Conservation (phyloP, 2,888 invertebrate genomes). For the Ophraella communa region DNA sequence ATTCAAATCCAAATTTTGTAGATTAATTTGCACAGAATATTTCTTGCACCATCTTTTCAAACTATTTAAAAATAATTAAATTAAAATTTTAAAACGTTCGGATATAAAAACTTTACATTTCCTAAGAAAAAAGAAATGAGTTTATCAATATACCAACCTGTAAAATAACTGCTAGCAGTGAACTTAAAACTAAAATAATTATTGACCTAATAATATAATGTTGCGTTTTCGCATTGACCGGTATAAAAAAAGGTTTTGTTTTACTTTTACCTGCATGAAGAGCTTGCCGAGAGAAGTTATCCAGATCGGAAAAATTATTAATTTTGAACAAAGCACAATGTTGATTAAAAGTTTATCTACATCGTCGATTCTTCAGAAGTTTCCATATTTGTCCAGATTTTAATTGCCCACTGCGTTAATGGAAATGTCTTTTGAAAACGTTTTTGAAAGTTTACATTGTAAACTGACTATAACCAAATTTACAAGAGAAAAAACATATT, state of each 20-base stretch:
- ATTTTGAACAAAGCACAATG: constrained; percentile 13
- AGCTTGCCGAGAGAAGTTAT: background rate
- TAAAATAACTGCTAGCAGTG: background rate
- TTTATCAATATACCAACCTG: background rate
- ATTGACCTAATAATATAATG: background rate
- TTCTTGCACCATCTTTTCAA: no score
- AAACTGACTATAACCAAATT: no score
- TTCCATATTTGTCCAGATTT: constrained; percentile 5
- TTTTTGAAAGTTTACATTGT: no score
- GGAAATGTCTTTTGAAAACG: background rate
- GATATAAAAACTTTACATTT: background rate
- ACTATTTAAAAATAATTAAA: no score
- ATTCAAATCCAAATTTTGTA: no score
- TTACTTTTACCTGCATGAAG: background rate
- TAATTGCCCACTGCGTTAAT: constrained; percentile 5
- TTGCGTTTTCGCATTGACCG: background rate
- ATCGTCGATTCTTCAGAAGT: constrained; percentile 1
- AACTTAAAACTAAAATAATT: background rate
- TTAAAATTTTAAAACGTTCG: no score
- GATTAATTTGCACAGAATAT: no score
- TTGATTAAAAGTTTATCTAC: constrained; percentile 6
- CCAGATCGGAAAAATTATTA: constrained; percentile 15
- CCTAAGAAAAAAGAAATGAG: background rate
- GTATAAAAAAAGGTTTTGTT: background rate
- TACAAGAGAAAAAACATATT: no score